Base-by-base conservation (phyloP, 2,113 vertebrate genomes). In the Muscicapa adusta region DNA sequence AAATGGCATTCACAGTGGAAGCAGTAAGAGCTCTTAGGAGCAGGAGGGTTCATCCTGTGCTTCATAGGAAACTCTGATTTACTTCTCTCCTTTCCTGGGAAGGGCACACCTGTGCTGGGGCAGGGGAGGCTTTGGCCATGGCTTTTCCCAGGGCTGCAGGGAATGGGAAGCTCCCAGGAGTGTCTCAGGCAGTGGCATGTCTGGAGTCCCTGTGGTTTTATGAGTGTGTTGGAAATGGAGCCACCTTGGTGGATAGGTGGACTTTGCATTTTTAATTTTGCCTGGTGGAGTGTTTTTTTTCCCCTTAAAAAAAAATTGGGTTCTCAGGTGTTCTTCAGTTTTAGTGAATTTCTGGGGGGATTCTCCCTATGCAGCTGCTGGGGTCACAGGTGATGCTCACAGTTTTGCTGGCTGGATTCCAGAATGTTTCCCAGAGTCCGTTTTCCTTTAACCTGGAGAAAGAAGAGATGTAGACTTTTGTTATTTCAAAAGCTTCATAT, bases 1-100 rank as follows among this genome's bases (percentile, higher is more conserved):
- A 96, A 96, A 94, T 83, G 68, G 33, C 76, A 42, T 89, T 94
- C 56, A 23, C 86, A 91, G 45, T 95, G 87, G 76, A 88, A 96
- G 93, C 74, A 2, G 2, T 85, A 84, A 89, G 72, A 85, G 83
- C 61, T 43, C 43, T 95, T 87, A 40, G 0, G 26, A 88, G 38
- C 47, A 67, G 82, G 60, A 71, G 12, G 43, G 63, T 84, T 95
- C 77, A 56, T 91, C 48, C 57, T 80, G 63, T 56, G 57, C 77
- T 92, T 54, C 65, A 29, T 60, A 81, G 73, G 86, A 93, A 91
- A 33, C 47, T 14, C 24, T 3, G 9, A 25, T 61, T 65, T 43
- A 34, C 54, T 84, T 36, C 3, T 38, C 26, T 50, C 16, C 10
- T 38, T 71, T 85, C 78, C 63, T 0, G 4, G 74, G 42, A 50